Base-by-base conservation (phyloP, 2,888 invertebrate species). In the Sepiola atlantica region DNA sequence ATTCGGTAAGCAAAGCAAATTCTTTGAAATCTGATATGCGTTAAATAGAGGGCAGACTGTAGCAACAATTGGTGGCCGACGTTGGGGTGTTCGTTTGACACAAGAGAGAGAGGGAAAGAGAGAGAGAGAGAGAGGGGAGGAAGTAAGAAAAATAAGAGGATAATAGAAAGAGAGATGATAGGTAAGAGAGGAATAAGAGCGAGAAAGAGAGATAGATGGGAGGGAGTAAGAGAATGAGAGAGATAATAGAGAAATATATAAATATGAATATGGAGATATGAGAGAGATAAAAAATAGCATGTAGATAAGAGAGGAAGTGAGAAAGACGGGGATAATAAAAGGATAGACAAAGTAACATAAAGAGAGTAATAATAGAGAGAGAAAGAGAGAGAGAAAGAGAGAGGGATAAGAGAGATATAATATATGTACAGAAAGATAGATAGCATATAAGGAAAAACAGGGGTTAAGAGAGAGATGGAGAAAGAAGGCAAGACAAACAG, bases 21-120 rank as follows among this genome's bases (percentile, higher is more conserved):
- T 77, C 77, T 77, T 77, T 77, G 77, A 77, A 77, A 77, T 77
- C n/a, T 77, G 77, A 77, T 77, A 77, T 8, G n/a, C 77, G 77
- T 77, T 77, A 77, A 77, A 77, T 77, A 77, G 77, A 77, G 77
- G 77, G 77, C 77, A 77, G 77, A 77, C n/a, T 77, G 77, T 77
- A 77, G 77, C 77, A 77, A n/a, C 77, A 77, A 77, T 77, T 77
- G 77, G 77, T n/a, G 32, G 77, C 77, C 77, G n/a, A 77, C 77
- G 77, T 77, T 32, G 77, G 32, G n/a, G 77, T 77, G 77, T 77
- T 77, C 14, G n/a, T 14, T 77, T 4, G 77, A n/a, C 77, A 32
- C n/a, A n/a, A 77, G n/a, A 32, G 77, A 77, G n/a, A 77, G 77
- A 77, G n/a, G n/a, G 14, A 28, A 77, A 12, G 16, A 77, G 4